Percentiles rank a stretch among this genome's conserved stretches.
Evolutionary conservation across 1,140 invertebrate species (phyloP).

Genomic region (Potamilus streckersoni): DNA sequence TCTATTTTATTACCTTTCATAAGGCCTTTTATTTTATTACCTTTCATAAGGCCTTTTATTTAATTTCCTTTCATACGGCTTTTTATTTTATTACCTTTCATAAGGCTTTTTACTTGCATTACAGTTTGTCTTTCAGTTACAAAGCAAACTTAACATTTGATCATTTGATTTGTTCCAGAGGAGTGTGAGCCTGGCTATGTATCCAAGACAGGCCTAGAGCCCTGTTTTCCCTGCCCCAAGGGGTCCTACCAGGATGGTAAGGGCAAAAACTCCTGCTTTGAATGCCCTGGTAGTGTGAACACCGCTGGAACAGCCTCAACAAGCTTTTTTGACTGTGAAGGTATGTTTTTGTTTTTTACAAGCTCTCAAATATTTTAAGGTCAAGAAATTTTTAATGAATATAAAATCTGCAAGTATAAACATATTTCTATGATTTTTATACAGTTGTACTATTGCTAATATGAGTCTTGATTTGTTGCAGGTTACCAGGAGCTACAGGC

Average conservation of each 20-base stretch:
- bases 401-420: neutral
- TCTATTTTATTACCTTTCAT: too few relatives aligned
- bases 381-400: too few relatives aligned
- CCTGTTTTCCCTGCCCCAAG: conserved; percentile 92
- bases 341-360: conserved; percentile 31
- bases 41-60: too few relatives aligned
- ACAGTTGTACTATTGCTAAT: neutral
- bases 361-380: too few relatives aligned
- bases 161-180: conserved; percentile 63
- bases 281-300: conserved; percentile 57
- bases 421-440: neutral
- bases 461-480: too few relatives aligned
- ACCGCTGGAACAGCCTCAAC: conserved; percentile 52
- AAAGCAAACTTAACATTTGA: neutral
- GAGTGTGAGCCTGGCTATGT: conserved; percentile 94
- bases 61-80: too few relatives aligned
- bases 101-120: too few relatives aligned
- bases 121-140: too few relatives aligned
- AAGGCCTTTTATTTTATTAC: too few relatives aligned
- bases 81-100: too few relatives aligned
- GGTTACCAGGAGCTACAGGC: conserved; percentile 9
- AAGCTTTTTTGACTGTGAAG: conserved; percentile 54
- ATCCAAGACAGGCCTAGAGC: conserved; percentile 93
- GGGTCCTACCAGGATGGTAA: conserved; percentile 78
- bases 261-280: conserved; percentile 67